Evolutionary conservation across 1,140 invertebrate genomes (phyloP), one percentile per base, ranked within the genome.

Genomic region (Gonioctena quinquepunctata): DNA sequence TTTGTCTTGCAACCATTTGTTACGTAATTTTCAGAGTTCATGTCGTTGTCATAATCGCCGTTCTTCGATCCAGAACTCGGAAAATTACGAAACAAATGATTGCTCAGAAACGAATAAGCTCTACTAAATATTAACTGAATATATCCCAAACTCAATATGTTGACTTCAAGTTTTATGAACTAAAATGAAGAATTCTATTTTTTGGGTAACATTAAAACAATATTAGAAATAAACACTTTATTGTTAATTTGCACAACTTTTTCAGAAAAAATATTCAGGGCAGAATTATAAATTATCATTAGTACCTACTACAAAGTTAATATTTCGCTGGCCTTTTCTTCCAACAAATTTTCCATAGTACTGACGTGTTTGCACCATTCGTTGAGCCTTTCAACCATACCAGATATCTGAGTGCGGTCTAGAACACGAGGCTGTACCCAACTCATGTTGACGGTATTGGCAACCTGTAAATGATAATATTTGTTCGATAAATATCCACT

Each of bases 361-460:
- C 89, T 88, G 5, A 96, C 93, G 79, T 95, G 92, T 76, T 90
- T 89, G 79, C 92, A 93, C 94, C 94, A 95, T 22, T 87, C 85
- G 69, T 94, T 91, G 21, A 96, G 81, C 69, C 91, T 88, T 70
- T 90, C 87, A 71, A 94, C 90, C 93, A 96, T 95, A 26, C 86
- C 87, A 1, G 88, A 85, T 68, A 95, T 93, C 88, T 95, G 88
- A 50, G 82, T 82, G 56, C 88, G 85, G 77, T 96, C 92, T 1
- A 98, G 84, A 6, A 98, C 96, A 73, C 96, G 87, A 1, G 96
- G 96, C 83, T 97, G 96, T 18, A 98, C 86, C 95, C 94, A 96
- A 19, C 90, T 93, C 87, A 96, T 91, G 80, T 93, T 90, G 4
- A 96, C 92, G 67, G 88, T 91, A 28, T 81, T 84, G 1, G 85